A percentile compares a stretch with the other conserved stretches of the same genome.
These are phyloP conservation scores for Pyrochroa serraticornis DNA, from an alignment of 2,888 invertebrate species.

Conservation along the genomic window DNA sequence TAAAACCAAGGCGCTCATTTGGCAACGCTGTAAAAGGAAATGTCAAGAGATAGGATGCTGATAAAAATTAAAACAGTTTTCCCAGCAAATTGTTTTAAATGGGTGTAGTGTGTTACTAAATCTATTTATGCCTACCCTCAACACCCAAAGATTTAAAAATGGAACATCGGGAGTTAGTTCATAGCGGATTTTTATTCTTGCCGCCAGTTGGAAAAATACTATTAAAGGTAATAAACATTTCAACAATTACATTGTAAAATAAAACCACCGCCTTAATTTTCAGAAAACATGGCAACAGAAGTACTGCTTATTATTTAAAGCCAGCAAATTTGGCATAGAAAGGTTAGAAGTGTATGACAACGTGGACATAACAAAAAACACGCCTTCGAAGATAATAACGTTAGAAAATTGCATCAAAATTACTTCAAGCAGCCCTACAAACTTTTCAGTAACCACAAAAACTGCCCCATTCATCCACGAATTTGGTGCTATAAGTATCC, in stretches of 20 bases:
- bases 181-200: slow-evolving; percentile 77
- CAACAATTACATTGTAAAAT: slow-evolving; percentile 2
- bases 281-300: slow-evolving; percentile 88
- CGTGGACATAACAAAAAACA: slow-evolving; percentile 67
- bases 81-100: background rate
- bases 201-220: slow-evolving; percentile 81
- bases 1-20: too few species aligned
- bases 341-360: slow-evolving; percentile 85
- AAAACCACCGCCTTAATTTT: slow-evolving; percentile 46
- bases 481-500: slow-evolving; percentile 71
- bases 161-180: slow-evolving; percentile 77
- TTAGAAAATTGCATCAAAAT: slow-evolving; percentile 89
- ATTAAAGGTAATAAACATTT: slow-evolving; percentile 63
- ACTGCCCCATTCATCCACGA: slow-evolving; percentile 62
- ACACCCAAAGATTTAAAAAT: slow-evolving; percentile 53
- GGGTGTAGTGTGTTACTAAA: background rate
- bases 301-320: slow-evolving; percentile 77
- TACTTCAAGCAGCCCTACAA: slow-evolving; percentile 66
- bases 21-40: background rate
- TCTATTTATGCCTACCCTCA: background rate
- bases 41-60: background rate
- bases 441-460: slow-evolving; percentile 75
- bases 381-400: slow-evolving; percentile 76
- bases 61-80: background rate
- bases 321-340: slow-evolving; percentile 85